phyloP scores from a whole-genome alignment of 2,888 invertebrate species.

The Xestia c-nigrum region DNA sequence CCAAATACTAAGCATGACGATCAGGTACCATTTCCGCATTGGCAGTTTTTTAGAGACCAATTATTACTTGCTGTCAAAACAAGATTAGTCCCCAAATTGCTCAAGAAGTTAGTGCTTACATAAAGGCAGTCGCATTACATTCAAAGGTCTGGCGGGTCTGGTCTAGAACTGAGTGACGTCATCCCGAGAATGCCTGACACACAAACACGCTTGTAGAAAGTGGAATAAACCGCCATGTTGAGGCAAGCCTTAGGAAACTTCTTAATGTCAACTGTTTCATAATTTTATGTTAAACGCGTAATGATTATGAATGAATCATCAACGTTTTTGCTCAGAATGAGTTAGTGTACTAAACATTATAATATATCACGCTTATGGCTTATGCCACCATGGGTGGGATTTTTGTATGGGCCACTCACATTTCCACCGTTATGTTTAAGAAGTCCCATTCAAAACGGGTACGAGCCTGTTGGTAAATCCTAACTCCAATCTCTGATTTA shows the following conservation, averaged over 20 bases:
- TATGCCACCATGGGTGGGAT: too few relatives aligned
- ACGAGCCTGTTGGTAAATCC: neutral
- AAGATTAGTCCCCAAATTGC: conserved; percentile 5
- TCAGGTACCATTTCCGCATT: neutral
- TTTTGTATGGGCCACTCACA: neutral
- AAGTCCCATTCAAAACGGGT: neutral
- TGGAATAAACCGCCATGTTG: conserved; percentile 48
- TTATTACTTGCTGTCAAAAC: neutral
- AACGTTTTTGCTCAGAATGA: neutral
- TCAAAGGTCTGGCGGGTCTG: conserved; percentile 39
- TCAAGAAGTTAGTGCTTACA: conserved; percentile 44
- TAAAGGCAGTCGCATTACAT: conserved; percentile 49
- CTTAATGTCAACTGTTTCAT: conserved; percentile 64
- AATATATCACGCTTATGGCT: neutral
- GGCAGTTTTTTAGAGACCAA: neutral
- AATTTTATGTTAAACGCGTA: conserved; percentile 46
- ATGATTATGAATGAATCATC: conserved; percentile 49
- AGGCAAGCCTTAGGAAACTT: conserved; percentile 51
- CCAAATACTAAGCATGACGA: neutral
- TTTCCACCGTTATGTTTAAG: neutral
- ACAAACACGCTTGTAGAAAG: conserved; percentile 66
- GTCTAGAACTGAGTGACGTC: conserved; percentile 65
- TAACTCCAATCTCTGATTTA: neutral
- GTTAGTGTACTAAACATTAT: neutral
- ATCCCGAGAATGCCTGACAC: conserved; percentile 52